Conservation (phyloP, 1,140 invertebrate genomes). For the Mactra quadrangularis region DNA sequence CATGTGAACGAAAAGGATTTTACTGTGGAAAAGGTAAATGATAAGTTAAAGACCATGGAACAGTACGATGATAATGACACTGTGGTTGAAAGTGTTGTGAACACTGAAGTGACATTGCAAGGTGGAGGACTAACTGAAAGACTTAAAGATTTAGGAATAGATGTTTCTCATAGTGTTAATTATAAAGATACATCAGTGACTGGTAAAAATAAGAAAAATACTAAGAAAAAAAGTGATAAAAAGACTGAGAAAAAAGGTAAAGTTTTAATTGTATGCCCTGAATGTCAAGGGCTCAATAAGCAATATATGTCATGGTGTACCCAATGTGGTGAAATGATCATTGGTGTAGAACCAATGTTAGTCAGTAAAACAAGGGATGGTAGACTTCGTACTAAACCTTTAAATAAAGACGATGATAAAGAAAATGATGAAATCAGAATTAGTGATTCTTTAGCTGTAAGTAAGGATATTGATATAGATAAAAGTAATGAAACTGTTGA, state of each 20-base stretch:
- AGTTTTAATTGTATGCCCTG: slow-evolving; percentile 75
- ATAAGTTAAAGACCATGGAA: too few species aligned
- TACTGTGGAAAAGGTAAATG: slow-evolving; percentile 8
- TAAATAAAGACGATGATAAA: slow-evolving; percentile 11
- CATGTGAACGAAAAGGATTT: neutral
- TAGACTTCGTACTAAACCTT: slow-evolving; percentile 43
- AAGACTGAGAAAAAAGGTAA: slow-evolving; percentile 60
- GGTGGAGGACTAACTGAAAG: slow-evolving; percentile 78
- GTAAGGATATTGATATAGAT: neutral
- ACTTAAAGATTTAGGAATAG: slow-evolving; percentile 74
- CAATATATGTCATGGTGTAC: slow-evolving; percentile 79
- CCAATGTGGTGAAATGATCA: slow-evolving; percentile 79
- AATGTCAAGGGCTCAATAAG: slow-evolving; percentile 77
- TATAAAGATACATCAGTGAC: slow-evolving; percentile 37
- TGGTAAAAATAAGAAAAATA: slow-evolving; percentile 38
- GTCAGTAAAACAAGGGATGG: slow-evolving; percentile 65
- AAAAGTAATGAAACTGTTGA: neutral
- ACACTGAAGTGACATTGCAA: slow-evolving; percentile 67
- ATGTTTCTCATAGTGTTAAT: slow-evolving; percentile 33
- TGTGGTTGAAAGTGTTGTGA: slow-evolving; percentile 64
- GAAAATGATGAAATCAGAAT: slow-evolving; percentile 6
- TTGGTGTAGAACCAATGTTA: slow-evolving; percentile 74
- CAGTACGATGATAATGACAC: slow-evolving; percentile 62
- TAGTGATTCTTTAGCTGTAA: neutral
- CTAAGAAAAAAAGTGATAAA: slow-evolving; percentile 26